Conservation (phyloP, 2,113 vertebrate species). For the Neomonachus schauinslandi region DNA sequence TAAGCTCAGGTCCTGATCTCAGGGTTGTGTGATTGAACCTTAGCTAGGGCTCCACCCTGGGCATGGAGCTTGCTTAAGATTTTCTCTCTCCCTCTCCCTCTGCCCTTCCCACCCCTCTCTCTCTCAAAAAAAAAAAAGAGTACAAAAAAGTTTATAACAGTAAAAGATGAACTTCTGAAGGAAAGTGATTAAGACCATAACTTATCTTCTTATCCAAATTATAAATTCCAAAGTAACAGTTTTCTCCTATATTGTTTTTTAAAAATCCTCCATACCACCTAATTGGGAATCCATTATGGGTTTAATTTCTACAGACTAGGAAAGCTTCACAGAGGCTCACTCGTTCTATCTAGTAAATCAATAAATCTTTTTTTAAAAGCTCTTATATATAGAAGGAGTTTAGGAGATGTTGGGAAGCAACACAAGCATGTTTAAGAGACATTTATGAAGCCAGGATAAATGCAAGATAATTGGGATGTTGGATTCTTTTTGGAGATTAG, state of each 20-base stretch:
- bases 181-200: background rate
- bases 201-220: conserved; percentile 33
- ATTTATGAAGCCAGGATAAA: background rate
- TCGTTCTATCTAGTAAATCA: background rate
- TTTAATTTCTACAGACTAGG: conserved; percentile 15
- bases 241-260: background rate
- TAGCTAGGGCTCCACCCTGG: background rate
- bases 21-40: background rate
- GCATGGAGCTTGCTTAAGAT: background rate
- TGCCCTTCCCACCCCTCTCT: background rate
- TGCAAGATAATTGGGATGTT: background rate
- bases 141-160: conserved; percentile 4
- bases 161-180: conserved; percentile 23
- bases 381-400: background rate
- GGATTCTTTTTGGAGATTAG: background rate
- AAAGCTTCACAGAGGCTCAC: background rate
- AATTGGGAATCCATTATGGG: background rate
- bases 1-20: background rate
- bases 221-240: background rate
- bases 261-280: conserved; percentile 14
- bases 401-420: background rate
- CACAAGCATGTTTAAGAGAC: background rate
- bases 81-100: background rate
- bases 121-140: background rate
- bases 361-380: background rate